phyloP scores from a whole-genome alignment of 1,140 invertebrate genomes.

The Drosophila azteca region DNA sequence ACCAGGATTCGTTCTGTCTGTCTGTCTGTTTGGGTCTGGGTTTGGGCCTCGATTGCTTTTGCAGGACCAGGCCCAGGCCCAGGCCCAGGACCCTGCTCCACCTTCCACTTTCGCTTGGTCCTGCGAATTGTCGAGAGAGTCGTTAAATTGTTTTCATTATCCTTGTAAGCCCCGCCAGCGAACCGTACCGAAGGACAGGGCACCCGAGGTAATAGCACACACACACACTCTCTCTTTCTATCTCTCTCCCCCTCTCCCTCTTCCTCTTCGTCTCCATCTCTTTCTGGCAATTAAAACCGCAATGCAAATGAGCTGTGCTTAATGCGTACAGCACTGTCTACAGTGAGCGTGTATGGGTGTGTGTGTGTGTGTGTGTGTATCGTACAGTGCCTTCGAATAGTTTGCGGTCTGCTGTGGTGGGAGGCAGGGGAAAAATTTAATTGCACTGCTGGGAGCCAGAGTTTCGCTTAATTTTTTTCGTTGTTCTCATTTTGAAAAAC shows the following conservation, averaged over 20 bases:
- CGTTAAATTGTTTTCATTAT: constrained; percentile 82
- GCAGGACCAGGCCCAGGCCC: neutral
- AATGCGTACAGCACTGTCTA: constrained; percentile 43
- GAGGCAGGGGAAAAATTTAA: constrained; percentile 65
- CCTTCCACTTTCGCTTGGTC: constrained; percentile 24
- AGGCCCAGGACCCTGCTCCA: neutral
- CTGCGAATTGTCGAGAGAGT: constrained; percentile 75
- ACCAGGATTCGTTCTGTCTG: constrained; percentile 35
- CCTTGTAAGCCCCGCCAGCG: constrained; percentile 68
- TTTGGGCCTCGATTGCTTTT: too few relatives aligned
- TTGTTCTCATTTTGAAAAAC: constrained; percentile 48
- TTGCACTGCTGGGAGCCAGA: constrained; percentile 49
- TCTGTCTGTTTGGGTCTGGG: too few relatives aligned
- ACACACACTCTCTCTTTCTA: constrained; percentile 4
- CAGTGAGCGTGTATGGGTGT: constrained; percentile 19
- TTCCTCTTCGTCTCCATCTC: neutral
- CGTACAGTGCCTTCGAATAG: constrained; percentile 48
- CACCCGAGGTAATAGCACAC: constrained; percentile 41
- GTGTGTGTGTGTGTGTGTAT: constrained; percentile 21
- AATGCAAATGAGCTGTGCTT: constrained; percentile 81
- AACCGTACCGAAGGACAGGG: constrained; percentile 16
- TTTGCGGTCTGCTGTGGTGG: constrained; percentile 37
- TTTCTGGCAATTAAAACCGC: constrained; percentile 75
- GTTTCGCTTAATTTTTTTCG: constrained; percentile 52
- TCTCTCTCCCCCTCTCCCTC: constrained; percentile 2